Percentiles rank a stretch among this genome's conserved stretches.
phyloP scores from a whole-genome alignment of 2,888 invertebrate genomes.

The Trilocha varians region DNA sequence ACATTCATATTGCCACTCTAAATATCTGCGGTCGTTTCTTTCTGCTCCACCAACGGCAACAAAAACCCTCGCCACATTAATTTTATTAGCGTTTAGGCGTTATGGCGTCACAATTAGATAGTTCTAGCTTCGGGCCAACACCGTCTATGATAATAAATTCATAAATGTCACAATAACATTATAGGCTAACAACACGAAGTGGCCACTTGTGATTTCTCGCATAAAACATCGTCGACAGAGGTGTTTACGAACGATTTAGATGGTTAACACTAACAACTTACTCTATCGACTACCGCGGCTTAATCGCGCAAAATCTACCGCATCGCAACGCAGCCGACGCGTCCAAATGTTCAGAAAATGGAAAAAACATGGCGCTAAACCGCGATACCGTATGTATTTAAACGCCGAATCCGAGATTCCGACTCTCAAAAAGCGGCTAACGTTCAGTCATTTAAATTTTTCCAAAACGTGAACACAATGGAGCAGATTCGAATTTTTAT shows the following conservation, averaged over 20 bases:
- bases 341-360: slow-evolving; percentile 68
- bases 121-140: background rate
- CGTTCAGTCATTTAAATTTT: slow-evolving; percentile 67
- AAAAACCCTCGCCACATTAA: slow-evolving; percentile 19
- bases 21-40: slow-evolving; percentile 58
- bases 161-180: background rate
- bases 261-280: slow-evolving; percentile 68
- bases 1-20: slow-evolving; percentile 73
- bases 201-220: slow-evolving; percentile 11
- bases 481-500: slow-evolving; percentile 59
- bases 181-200: slow-evolving; percentile 5
- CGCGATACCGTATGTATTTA: slow-evolving; percentile 71
- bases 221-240: slow-evolving; percentile 24
- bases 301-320: slow-evolving; percentile 65
- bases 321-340: slow-evolving; percentile 50
- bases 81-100: background rate
- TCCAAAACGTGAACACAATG: slow-evolving; percentile 73
- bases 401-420: slow-evolving; percentile 68
- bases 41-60: slow-evolving; percentile 31
- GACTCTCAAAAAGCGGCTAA: slow-evolving; percentile 56
- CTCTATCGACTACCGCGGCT: slow-evolving; percentile 58
- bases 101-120: background rate
- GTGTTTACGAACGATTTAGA: slow-evolving; percentile 42
- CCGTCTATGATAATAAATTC: background rate
- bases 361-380: slow-evolving; percentile 73